A percentile compares a stretch with the other conserved stretches of the same genome.
Evolutionary conservation across 1,140 invertebrate species (phyloP).

Genomic region (Hylyphantes graminicola): DNA sequence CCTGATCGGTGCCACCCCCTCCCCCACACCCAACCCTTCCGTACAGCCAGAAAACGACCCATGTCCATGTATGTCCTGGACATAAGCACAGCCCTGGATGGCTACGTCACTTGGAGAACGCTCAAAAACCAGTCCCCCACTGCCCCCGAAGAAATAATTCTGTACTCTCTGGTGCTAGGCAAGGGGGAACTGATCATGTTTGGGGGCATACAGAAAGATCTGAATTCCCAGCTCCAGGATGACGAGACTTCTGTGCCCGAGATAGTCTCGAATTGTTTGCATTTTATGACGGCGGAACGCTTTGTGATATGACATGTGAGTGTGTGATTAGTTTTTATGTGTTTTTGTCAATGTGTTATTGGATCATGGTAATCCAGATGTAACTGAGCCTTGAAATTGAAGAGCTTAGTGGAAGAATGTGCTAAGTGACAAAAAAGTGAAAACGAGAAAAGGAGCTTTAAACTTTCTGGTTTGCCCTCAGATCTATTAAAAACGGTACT

Average conservation of each 20-base stretch:
- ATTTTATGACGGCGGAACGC: slow-evolving; percentile 55
- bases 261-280: slow-evolving; percentile 58
- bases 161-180: slow-evolving; percentile 89
- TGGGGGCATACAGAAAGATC: slow-evolving; percentile 88
- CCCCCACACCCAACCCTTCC: no score
- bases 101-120: slow-evolving; percentile 80
- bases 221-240: slow-evolving; percentile 50
- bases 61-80: slow-evolving; percentile 89
- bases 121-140: slow-evolving; percentile 67
- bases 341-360: neutral
- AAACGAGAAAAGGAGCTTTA: no score
- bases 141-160: slow-evolving; percentile 84
- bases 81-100: slow-evolving; percentile 75
- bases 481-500: no score
- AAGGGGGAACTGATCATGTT: slow-evolving; percentile 94
- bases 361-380: no score
- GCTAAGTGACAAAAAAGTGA: no score
- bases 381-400: no score
- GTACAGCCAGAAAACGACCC: slow-evolving; percentile 69
- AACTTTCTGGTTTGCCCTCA: no score
- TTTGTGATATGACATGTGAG: slow-evolving; percentile 54
- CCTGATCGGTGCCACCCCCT: no score
- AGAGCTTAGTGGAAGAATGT: no score
- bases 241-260: slow-evolving; percentile 53
- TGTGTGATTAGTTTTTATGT: slow-evolving; percentile 10